Evolutionary conservation across 1,140 invertebrate genomes (phyloP).

Genomic region (Tetramorium parvispinum): DNA sequence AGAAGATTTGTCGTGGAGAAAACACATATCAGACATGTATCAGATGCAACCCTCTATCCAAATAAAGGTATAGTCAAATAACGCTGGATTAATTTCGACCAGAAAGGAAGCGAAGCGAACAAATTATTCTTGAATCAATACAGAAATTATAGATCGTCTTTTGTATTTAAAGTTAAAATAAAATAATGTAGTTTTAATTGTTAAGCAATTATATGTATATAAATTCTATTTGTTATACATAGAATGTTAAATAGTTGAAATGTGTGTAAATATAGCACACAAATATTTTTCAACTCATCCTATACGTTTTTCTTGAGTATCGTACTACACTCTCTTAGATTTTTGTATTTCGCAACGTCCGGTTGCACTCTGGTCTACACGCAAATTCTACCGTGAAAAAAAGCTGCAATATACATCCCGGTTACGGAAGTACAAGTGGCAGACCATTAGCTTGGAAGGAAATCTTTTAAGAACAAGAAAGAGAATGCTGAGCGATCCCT

Average conservation of each 20-base stretch:
- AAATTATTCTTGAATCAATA: not conserved
- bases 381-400: conserved; percentile 36
- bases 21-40: not conserved
- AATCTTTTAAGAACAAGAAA: conserved; percentile 59
- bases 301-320: not conserved
- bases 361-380: not conserved
- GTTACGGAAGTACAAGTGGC: conserved; percentile 51
- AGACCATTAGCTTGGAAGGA: conserved; percentile 50
- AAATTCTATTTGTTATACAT: not conserved
- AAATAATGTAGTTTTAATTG: not conserved
- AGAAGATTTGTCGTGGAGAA: not conserved
- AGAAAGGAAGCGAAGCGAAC: not conserved
- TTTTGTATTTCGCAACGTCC: conserved; percentile 9
- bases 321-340: not conserved
- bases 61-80: conserved; percentile 10
- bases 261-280: not conserved
- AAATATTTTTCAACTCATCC: not conserved
- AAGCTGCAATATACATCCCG: conserved; percentile 51
- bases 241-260: not conserved
- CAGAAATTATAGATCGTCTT: not conserved
- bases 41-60: not conserved
- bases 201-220: not conserved
- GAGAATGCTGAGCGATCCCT: conserved; percentile 37
- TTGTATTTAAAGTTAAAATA: not conserved
- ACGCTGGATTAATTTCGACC: not conserved